Evolutionary conservation across 2,888 invertebrate species (phyloP).

Genomic region (Neoascia interrupta): DNA sequence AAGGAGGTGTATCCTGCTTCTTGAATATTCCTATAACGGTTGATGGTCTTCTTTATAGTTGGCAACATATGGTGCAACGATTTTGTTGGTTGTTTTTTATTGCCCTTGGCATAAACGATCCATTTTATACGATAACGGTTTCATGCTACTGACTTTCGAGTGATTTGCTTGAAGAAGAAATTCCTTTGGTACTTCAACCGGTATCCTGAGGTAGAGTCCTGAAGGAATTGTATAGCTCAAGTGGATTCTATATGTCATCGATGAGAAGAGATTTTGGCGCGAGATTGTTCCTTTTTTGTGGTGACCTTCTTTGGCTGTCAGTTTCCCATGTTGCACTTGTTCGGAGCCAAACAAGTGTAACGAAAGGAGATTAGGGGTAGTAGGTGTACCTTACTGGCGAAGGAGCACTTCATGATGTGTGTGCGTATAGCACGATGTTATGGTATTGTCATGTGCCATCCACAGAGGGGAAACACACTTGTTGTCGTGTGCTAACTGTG

Average conservation of each 20-base stretch:
- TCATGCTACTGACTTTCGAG: slow-evolving; percentile 60
- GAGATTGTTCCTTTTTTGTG: slow-evolving; percentile 19
- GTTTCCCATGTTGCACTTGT: slow-evolving; percentile 5
- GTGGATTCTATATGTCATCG: slow-evolving; percentile 9
- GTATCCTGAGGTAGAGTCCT: no score
- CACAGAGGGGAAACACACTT: not conserved
- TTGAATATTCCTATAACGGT: slow-evolving; percentile 39
- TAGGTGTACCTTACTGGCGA: not conserved
- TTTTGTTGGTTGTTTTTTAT: slow-evolving; percentile 18
- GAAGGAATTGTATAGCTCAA: slow-evolving; percentile 42
- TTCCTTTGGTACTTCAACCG: no score
- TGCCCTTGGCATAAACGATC: slow-evolving; percentile 32
- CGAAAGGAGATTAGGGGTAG: not conserved
- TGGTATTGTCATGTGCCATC: slow-evolving; percentile 18
- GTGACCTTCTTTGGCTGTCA: slow-evolving; percentile 39
- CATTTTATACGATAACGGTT: slow-evolving; percentile 58
- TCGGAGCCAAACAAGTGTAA: slow-evolving; percentile 13
- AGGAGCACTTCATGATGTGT: no score
- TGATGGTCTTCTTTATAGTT: slow-evolving; percentile 16
- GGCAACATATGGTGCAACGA: slow-evolving; percentile 43
- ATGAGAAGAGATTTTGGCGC: slow-evolving; percentile 25
- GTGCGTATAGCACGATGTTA: not conserved
- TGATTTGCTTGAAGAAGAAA: no score
- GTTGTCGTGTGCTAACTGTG: slow-evolving; percentile 23
- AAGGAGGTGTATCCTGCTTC: slow-evolving; percentile 49